Conservation (phyloP, 2,797 vertebrate species). For the Buphagus erythrorhynchus region DNA sequence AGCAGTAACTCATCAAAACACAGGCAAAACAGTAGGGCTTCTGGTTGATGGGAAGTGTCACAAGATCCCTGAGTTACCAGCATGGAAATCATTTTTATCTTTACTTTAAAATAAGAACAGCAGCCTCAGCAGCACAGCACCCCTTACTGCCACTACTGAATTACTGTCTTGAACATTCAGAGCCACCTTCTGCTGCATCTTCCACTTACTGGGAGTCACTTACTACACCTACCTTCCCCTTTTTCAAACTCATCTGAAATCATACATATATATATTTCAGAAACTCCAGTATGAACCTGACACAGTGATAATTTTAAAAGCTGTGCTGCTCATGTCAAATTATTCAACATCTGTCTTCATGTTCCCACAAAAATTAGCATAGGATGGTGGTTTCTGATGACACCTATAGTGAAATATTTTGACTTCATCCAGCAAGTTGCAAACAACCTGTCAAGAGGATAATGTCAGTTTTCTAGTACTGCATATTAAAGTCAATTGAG, state of each 20-base stretch:
- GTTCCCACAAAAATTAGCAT: conserved; percentile 85
- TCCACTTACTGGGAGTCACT: background rate
- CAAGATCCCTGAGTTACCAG: background rate
- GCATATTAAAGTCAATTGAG: conserved; percentile 77
- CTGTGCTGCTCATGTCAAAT: conserved; percentile 80
- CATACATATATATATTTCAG: conserved; percentile 8
- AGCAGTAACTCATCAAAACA: background rate
- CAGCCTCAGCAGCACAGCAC: background rate
- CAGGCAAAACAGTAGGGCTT: background rate
- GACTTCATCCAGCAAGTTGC: conserved; percentile 81
- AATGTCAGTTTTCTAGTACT: conserved; percentile 77
- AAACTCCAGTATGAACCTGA: conserved; percentile 56
- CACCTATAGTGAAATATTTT: conserved; percentile 85
- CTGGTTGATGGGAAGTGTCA: background rate
- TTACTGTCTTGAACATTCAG: background rate
- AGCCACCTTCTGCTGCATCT: background rate
- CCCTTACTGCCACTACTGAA: background rate
- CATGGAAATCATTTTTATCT: background rate
- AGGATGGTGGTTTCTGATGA: conserved; percentile 84
- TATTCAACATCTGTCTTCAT: conserved; percentile 84
- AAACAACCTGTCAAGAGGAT: conserved; percentile 83
- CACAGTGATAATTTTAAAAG: conserved; percentile 80
- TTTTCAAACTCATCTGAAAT: conserved; percentile 31
- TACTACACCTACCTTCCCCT: background rate
- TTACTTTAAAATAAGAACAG: background rate